Evolutionary conservation across 2,888 invertebrate genomes (phyloP).

Genomic region (Scaptomyza caliginosa): DNA sequence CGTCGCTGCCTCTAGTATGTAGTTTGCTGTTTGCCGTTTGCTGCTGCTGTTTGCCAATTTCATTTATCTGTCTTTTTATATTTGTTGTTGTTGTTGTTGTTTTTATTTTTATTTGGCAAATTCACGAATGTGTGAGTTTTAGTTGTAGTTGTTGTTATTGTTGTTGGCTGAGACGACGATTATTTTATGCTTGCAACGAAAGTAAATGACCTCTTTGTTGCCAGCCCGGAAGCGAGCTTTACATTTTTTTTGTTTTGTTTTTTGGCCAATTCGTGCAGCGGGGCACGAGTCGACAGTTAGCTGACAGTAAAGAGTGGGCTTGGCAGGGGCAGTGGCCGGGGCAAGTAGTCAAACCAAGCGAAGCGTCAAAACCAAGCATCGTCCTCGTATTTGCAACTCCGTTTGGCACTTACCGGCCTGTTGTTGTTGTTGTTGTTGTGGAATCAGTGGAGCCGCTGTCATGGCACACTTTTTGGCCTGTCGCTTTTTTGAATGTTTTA

Average conservation of each 20-base stretch:
- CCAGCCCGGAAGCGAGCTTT: constrained; percentile 57
- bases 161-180: constrained; percentile 57
- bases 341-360: constrained; percentile 41
- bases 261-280: constrained; percentile 61
- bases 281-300: constrained; percentile 61
- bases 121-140: constrained; percentile 63
- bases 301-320: constrained; percentile 2
- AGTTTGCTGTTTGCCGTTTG: constrained; percentile 1
- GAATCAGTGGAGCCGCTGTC: constrained; percentile 31
- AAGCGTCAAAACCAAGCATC: constrained; percentile 67
- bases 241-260: constrained; percentile 39
- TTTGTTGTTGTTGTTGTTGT: too few species aligned
- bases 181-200: constrained; percentile 76
- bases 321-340: neutral
- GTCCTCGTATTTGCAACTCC: constrained; percentile 62
- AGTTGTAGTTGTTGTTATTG: constrained; percentile 30
- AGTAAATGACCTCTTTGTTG: constrained; percentile 77
- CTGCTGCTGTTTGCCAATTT: constrained; percentile 69
- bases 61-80: constrained; percentile 68
- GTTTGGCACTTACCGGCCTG: constrained; percentile 58
- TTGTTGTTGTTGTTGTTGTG: constrained; percentile 4
- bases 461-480: constrained; percentile 69
- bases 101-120: constrained; percentile 52
- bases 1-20: constrained; percentile 19
- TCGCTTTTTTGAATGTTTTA: constrained; percentile 55